Base-by-base conservation (phyloP, 2,888 invertebrate species). In the Acronicta alni region DNA sequence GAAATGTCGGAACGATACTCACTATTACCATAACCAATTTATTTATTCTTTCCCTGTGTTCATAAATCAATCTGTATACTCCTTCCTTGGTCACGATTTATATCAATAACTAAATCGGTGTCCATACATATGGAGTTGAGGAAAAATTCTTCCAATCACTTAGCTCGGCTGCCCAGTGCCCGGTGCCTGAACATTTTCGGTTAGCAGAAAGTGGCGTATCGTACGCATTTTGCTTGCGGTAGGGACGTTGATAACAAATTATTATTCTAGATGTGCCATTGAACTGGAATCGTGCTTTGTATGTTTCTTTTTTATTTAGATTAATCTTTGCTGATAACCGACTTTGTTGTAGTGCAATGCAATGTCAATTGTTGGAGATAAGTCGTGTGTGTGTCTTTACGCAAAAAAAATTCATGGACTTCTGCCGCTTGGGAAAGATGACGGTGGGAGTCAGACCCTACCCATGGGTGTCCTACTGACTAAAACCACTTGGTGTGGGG, bases 91-190 rank as follows among this genome's bases (percentile, higher is more conserved):
- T 55, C 55, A 67, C 42, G 55, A n/a, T 67, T 43, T 47, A 55
- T 55, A 55, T 41, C 49, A 67, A 52, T 60, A 67, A 52, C 53
- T 59, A 57, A 54, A 57, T 56, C 41, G 54, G 18, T 14, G 17
- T 51, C 49, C 52, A 65, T 62, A 68, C 38, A 72, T 57, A 53
- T 57, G 35, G 38, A 38, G 57, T 43, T 44, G 41, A 61, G 58
- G 57, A 55, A 45, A 62, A 57, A 59, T 62, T 57, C 55, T 65
- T 67, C 75, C 75, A 75, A 75, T 75, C 67, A 75, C 72, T 72
- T 75, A 75, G 51, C 56, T 61, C 53, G 41, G 43, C 39, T 55
- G 55, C 32, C 51, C 65, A 35, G 66, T 62, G 57, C 65, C 51
- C 65, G 39, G 66, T 62, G 57, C 65, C 75, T 75, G 73, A 66